Evolutionary conservation across 2,888 invertebrate species (phyloP), one percentile per base, ranked within the genome.

Genomic region (Hyalella azteca): DNA sequence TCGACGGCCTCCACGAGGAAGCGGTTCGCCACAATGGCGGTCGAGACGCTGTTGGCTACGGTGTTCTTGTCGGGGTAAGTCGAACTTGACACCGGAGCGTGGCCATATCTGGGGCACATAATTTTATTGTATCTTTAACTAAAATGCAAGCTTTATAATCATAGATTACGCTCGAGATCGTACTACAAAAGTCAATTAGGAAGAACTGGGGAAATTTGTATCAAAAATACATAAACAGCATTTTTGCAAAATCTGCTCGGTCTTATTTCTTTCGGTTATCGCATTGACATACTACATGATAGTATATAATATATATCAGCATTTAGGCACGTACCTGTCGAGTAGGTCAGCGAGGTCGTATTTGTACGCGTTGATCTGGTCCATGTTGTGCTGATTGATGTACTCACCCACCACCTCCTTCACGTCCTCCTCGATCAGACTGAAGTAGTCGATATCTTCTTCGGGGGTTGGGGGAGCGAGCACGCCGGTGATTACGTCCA

Each of bases 31-130:
- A 82, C 32, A 73, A 82, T 82, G 77, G 82, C 79, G 36, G 78
- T 82, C 66, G 80, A 80, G 66, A 82, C 76, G 36, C 79, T 79
- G 77, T 82, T 82, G 50, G 82, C 82, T 15, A 82, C 78, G 0
- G 80, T 82, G 80, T 82, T 82, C 78, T 82, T 82, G 77, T 82
- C 79, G 0, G 82, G 79, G 45, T 82, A 82, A n/a, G 75, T 82
- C 4, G 49, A 13, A 48, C 80, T 82, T 15, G 54, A 48, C 3
- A 77, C 73, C 13, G 82, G 82, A 0, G 82, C 80, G 15, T 82
- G 78, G 48, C 40, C 45, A 75, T 82, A 82, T 50, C 82, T 82
- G 73, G 5, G 59, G 59, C 22, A 49, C 49, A n/a, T n/a, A n/a
- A n/a, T n/a, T n/a, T n/a, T n/a, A n/a, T n/a, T n/a, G n/a, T n/a